These are phyloP conservation scores for Himalopsyche japonica DNA, from an alignment of 2,888 invertebrate species.

Conservation along the genomic window DNA sequence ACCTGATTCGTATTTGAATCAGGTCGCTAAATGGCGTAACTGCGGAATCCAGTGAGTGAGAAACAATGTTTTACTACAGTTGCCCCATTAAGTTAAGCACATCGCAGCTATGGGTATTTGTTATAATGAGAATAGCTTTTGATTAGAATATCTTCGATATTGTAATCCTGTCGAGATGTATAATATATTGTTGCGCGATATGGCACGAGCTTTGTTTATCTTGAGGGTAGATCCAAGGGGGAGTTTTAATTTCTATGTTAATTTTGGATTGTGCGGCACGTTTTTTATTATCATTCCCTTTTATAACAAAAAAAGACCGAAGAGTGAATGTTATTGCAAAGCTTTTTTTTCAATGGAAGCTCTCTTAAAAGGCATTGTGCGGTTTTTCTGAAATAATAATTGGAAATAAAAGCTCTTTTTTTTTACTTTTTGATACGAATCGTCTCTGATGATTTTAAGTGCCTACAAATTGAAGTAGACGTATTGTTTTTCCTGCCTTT, in stretches of 20 bases:
- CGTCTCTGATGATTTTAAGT: not conserved
- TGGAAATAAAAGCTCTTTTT: not conserved
- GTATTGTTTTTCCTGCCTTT: not conserved
- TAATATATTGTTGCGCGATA: not conserved
- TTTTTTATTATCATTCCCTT: not conserved
- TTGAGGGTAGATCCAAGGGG: not conserved
- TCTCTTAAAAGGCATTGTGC: not conserved
- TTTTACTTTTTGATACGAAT: not conserved
- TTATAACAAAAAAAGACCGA: not conserved
- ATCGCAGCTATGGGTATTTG: no score
- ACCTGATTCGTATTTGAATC: no score
- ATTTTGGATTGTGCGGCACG: not conserved
- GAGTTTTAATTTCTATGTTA: not conserved
- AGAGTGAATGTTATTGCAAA: not conserved
- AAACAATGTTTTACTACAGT: no score
- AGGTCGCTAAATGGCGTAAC: no score
- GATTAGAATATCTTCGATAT: not conserved
- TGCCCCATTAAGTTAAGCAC: no score
- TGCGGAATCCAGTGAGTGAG: no score
- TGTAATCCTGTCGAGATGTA: not conserved
- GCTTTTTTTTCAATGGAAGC: not conserved
- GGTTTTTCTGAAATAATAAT: not conserved
- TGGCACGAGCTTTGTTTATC: not conserved
- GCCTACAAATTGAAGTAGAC: not conserved
- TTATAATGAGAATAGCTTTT: constrained; percentile 2